Conservation (phyloP, 2,888 invertebrate species). For the Drosophila anomelani region DNA sequence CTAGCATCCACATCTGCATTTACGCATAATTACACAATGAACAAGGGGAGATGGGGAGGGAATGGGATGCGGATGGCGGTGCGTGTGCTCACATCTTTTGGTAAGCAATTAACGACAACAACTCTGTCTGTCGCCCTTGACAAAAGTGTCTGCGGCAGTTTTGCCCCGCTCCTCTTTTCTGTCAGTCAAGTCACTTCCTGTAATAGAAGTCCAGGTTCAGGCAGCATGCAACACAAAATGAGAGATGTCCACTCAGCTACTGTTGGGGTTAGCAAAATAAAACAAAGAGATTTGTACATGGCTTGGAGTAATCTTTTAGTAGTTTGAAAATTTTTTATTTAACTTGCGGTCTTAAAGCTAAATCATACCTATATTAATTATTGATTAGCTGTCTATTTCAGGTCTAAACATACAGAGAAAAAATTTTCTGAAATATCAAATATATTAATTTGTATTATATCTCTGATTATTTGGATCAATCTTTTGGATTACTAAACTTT, state of each 20-base stretch:
- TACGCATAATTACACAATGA: conserved; percentile 67
- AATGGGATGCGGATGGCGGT: conserved; percentile 28
- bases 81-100: conserved; percentile 66
- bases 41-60: background rate
- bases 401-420: too few species aligned
- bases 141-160: conserved; percentile 38
- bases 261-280: conserved; percentile 11
- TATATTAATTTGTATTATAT: too few species aligned
- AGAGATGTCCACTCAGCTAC: conserved; percentile 29
- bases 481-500: background rate
- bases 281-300: background rate
- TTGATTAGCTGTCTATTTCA: background rate
- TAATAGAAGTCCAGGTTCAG: conserved; percentile 71
- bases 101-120: conserved; percentile 59
- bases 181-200: conserved; percentile 80
- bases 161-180: conserved; percentile 26
- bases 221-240: conserved; percentile 56
- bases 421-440: too few species aligned
- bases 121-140: conserved; percentile 51
- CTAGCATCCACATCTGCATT: conserved; percentile 58
- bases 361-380: too few species aligned
- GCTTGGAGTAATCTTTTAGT: background rate
- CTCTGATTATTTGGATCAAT: background rate
- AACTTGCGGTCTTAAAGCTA: too few species aligned
- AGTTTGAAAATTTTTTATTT: too few species aligned